Base-by-base conservation (phyloP, 2,797 vertebrate species). In the Spatula versicolor region DNA sequence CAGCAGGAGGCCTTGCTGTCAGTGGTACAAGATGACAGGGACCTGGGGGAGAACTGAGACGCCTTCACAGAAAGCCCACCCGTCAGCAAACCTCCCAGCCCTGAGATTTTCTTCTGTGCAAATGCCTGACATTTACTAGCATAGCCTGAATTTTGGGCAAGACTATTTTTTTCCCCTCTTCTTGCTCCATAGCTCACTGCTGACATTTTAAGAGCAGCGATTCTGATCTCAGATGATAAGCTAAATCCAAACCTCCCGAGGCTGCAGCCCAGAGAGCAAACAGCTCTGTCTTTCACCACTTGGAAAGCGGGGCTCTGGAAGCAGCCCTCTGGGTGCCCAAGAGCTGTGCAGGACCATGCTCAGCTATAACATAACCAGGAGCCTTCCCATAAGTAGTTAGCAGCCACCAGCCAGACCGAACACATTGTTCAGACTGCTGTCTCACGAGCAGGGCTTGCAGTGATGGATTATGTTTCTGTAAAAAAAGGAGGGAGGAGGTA, bases 181-280 rank as follows among this genome's bases (percentile, higher is more conserved):
- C 67, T 52, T 30, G 11, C 64, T 84, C 45, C 50, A 33, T 63
- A 69, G 82, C 56, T 96, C 43, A 35, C 52, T 83, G 81, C 60
- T 89, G 79, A 71, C 89, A 87, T 91, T 80, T 80, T 56, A 87
- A 76, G 52, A 77, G 84, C 81, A 83, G 52, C 28, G 23, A 89
- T 82, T 52, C 79, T 77, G 48, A 92, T 95, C 89, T 93, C 33
- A 15, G 56, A 60, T 9, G 79, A 85, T 78, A 91, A 95, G 37
- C 74, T 84, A 84, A 83, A 93, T 54, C 83, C 86, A 93, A 82
- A 88, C 67, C 82, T 90, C 73, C 54, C 30, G 68, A 85, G 58
- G 83, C 80, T 75, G 80, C 81, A 90, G 56, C 67, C 45, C 73
- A 35, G 79, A 77, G 45, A 93, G 79, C 79, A 93, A 88, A 78